phyloP scores from a whole-genome alignment of 2,113 vertebrate genomes.

The Promerops cafer region DNA sequence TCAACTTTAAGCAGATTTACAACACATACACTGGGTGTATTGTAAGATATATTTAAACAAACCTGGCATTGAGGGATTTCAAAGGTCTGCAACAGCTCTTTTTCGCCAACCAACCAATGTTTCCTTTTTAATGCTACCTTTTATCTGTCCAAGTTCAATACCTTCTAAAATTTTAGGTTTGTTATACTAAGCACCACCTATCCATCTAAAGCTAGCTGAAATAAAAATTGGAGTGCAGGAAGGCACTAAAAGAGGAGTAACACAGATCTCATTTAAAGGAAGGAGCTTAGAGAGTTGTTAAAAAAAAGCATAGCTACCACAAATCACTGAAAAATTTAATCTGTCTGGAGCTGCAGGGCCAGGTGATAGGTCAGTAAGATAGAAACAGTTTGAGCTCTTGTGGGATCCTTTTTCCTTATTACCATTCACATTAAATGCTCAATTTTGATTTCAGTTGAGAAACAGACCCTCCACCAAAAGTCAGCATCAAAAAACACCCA shows the following conservation, averaged over 20 bases:
- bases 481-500: background rate
- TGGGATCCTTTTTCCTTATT: background rate
- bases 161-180: background rate
- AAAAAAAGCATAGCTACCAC: background rate
- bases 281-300: background rate
- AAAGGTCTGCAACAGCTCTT: background rate
- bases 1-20: background rate
- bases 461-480: background rate
- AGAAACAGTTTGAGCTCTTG: background rate
- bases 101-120: background rate
- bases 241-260: background rate
- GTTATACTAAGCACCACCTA: background rate
- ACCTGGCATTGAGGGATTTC: background rate
- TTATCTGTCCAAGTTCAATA: background rate
- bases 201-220: background rate
- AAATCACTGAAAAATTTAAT: slow-evolving; percentile 20
- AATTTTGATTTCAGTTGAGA: background rate
- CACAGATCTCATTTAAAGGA: background rate
- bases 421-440: background rate
- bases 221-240: background rate
- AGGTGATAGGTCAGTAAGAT: background rate
- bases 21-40: background rate
- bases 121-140: background rate
- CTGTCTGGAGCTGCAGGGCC: background rate
- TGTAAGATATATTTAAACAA: background rate